phyloP scores from a whole-genome alignment of 1,140 invertebrate genomes.

The Acromyrmex heyeri region DNA sequence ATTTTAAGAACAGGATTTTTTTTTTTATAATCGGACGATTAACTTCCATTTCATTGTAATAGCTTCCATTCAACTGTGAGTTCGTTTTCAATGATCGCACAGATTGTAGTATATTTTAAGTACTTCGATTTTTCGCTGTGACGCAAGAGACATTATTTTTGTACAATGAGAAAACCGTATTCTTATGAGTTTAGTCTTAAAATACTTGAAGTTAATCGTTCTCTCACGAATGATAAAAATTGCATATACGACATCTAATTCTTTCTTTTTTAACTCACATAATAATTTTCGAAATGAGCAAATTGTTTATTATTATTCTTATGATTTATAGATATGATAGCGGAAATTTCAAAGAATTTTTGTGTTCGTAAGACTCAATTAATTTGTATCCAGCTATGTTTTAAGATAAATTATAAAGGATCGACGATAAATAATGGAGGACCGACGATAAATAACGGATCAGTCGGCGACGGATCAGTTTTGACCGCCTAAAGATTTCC shows the following conservation, averaged over 20 bases:
- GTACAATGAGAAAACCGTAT: slow-evolving; percentile 13
- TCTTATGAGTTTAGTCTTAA: neutral
- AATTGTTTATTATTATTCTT: slow-evolving; percentile 32
- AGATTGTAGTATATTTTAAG: slow-evolving; percentile 24
- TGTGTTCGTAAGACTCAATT: slow-evolving; percentile 21
- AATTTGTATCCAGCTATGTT: slow-evolving; percentile 32
- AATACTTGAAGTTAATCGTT: slow-evolving; percentile 35
- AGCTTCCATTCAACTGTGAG: neutral
- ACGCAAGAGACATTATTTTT: slow-evolving; percentile 4
- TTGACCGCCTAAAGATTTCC: slow-evolving; percentile 79
- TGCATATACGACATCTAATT: slow-evolving; percentile 22
- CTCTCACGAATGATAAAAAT: slow-evolving; percentile 9
- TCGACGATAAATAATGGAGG: slow-evolving; percentile 4
- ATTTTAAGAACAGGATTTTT: slow-evolving; percentile 13
- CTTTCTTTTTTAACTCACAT: slow-evolving; percentile 4
- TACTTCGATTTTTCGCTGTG: slow-evolving; percentile 15
- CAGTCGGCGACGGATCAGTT: slow-evolving; percentile 80
- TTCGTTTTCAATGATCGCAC: slow-evolving; percentile 6
- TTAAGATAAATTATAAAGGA: slow-evolving; percentile 13
- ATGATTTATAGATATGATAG: slow-evolving; percentile 2
- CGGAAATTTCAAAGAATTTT: slow-evolving; percentile 36
- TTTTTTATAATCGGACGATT: slow-evolving; percentile 20
- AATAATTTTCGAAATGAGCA: slow-evolving; percentile 51
- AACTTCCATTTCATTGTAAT: slow-evolving; percentile 12
- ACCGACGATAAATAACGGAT: slow-evolving; percentile 76